These are phyloP conservation scores for Prunella himalayana DNA, from an alignment of 2,113 vertebrate species.

Conservation along the genomic window DNA sequence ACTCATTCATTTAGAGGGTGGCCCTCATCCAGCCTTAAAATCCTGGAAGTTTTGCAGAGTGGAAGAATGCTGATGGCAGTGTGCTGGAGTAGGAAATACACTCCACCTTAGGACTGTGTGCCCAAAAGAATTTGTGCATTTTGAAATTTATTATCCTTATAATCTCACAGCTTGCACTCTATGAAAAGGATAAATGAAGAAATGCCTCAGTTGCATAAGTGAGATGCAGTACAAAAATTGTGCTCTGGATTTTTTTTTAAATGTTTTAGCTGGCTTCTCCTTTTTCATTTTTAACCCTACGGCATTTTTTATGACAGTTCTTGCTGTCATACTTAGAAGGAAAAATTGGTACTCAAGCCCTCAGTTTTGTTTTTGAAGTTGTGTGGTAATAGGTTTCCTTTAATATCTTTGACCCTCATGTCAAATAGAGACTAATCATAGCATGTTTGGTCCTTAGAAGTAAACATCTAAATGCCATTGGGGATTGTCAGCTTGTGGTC, in stretches of 20 bases:
- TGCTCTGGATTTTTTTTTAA: background rate
- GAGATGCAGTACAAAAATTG: background rate
- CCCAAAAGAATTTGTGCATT: rapidly evolving
- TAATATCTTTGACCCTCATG: background rate
- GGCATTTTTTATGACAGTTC: background rate
- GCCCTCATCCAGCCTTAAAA: background rate
- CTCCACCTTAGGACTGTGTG: background rate
- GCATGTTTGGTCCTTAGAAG: background rate
- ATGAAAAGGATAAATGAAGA: background rate
- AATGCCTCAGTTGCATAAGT: background rate
- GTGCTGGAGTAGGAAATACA: background rate
- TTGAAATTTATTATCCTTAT: background rate
- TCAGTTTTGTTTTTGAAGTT: background rate
- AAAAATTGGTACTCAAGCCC: background rate
- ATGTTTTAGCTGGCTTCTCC: background rate
- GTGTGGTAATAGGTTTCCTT: background rate
- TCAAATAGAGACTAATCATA: background rate
- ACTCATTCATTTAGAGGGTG: background rate
- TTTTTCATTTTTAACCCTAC: background rate
- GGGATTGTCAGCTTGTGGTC: background rate
- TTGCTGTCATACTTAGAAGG: background rate
- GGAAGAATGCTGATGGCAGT: background rate
- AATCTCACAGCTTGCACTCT: background rate
- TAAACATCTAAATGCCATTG: background rate
- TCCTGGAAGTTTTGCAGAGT: background rate